These are phyloP conservation scores for Periophthalmus modestus DNA, from an alignment of 2,113 vertebrate species.

Conservation along the genomic window DNA sequence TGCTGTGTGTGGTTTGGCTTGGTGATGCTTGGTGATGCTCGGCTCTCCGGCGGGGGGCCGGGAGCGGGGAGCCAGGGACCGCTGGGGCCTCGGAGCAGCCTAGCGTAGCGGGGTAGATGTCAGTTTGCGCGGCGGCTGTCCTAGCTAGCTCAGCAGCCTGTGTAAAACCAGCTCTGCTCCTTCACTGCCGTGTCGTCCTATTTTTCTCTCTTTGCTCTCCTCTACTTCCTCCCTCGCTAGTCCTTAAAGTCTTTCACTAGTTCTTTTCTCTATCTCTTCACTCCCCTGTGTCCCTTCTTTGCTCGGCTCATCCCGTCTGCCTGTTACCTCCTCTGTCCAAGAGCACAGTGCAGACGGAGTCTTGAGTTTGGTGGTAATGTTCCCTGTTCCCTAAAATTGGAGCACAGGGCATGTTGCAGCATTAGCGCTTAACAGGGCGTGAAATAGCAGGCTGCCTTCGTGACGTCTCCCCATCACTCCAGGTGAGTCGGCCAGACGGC, in stretches of 20 bases:
- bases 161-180: constrained; percentile 54
- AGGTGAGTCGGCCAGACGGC: constrained; percentile 80
- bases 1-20: constrained; percentile 64
- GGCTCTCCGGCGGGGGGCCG: constrained; percentile 41
- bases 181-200: constrained; percentile 27
- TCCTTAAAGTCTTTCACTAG: constrained; percentile 49
- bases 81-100: constrained; percentile 62
- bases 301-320: constrained; percentile 3
- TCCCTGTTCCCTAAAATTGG: constrained; percentile 81
- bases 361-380: constrained; percentile 76
- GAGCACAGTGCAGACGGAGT: constrained; percentile 69
- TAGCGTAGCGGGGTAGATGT: constrained; percentile 69
- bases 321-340: constrained; percentile 25
- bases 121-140: constrained; percentile 62
- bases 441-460: constrained; percentile 90
- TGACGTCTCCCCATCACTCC: constrained; percentile 85
- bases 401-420: constrained; percentile 81
- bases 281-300: constrained; percentile 34
- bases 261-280: constrained; percentile 32
- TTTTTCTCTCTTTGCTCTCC: constrained; percentile 28
- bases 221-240: constrained; percentile 29
- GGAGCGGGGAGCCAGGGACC: constrained; percentile 39
- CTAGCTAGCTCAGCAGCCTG: constrained; percentile 71
- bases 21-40: too few species aligned
- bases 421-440: constrained; percentile 94